Conservation (phyloP, 2,797 vertebrate species). For the Chloroceryle amazona region DNA sequence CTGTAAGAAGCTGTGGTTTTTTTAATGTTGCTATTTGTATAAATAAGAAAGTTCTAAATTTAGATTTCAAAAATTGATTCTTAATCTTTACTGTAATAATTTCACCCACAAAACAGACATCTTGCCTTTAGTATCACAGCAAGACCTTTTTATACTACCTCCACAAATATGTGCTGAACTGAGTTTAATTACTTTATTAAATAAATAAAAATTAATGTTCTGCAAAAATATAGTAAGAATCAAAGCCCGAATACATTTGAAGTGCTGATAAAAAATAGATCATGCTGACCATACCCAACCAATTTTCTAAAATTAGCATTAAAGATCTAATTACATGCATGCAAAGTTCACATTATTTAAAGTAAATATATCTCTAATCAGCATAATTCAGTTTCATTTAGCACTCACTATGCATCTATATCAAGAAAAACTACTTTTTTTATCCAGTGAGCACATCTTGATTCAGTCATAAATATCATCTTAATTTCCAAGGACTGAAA, state of each 20-base stretch:
- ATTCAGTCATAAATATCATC: neutral
- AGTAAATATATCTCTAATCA: slow-evolving; percentile 12
- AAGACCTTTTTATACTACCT: slow-evolving; percentile 10
- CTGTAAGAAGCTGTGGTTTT: neutral
- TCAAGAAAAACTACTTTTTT: neutral
- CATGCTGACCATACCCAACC: slow-evolving; percentile 22
- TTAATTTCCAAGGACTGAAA: neutral
- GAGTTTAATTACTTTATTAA: slow-evolving; percentile 26
- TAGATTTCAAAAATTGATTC: neutral
- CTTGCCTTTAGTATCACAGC: neutral
- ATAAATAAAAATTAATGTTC: slow-evolving; percentile 9
- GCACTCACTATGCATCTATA: neutral
- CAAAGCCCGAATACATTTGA: neutral
- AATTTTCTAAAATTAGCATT: slow-evolving; percentile 28
- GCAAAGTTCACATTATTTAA: slow-evolving; percentile 4
- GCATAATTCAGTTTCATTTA: slow-evolving; percentile 16
- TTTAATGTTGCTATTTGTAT: neutral
- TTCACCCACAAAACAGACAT: neutral
- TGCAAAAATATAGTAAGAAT: neutral
- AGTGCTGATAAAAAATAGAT: slow-evolving; percentile 20
- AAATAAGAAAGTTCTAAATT: neutral
- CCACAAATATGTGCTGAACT: slow-evolving; percentile 29
- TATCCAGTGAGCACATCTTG: neutral
- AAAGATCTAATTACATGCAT: neutral
- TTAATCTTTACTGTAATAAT: slow-evolving; percentile 26